Conservation (phyloP, 2,888 invertebrate species). For the Rambutsinella grinnellia region DNA sequence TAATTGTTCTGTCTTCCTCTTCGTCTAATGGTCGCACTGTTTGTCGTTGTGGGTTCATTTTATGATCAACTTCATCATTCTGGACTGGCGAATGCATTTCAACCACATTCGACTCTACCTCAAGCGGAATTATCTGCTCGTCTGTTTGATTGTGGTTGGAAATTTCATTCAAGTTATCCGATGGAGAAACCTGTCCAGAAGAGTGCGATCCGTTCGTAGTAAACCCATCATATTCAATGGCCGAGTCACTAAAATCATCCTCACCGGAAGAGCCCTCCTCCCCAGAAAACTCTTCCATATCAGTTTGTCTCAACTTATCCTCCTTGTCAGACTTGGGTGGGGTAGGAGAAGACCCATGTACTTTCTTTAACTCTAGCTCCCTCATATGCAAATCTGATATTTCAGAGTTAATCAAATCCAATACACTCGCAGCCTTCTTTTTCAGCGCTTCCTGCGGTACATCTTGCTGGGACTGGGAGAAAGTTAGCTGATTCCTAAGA, state of each 20-base stretch:
- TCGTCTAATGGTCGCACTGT: conserved; percentile 58
- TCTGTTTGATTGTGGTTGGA: conserved; percentile 14
- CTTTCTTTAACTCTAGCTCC: conserved; percentile 57
- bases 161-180: conserved; percentile 44
- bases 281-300: conserved; percentile 24
- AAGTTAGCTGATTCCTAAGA: conserved; percentile 40
- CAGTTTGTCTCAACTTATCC: background rate
- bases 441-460: conserved; percentile 51
- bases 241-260: conserved; percentile 58
- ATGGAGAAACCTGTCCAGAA: conserved; percentile 57
- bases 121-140: background rate
- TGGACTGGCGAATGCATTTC: background rate
- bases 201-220: conserved; percentile 50
- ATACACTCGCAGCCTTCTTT: conserved; percentile 55
- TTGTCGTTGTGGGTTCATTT: background rate
- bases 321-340: background rate
- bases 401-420: conserved; percentile 61
- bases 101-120: background rate
- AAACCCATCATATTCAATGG: conserved; percentile 55
- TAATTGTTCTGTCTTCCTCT: conserved; percentile 51
- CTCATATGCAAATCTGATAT: conserved; percentile 62
- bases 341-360: background rate
- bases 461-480: conserved; percentile 48
- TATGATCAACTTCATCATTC: background rate
- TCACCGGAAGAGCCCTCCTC: conserved; percentile 51